Evolutionary conservation across 2,888 invertebrate genomes (phyloP), one percentile per base, ranked within the genome.

Genomic region (Agrenia bidenticulata): DNA sequence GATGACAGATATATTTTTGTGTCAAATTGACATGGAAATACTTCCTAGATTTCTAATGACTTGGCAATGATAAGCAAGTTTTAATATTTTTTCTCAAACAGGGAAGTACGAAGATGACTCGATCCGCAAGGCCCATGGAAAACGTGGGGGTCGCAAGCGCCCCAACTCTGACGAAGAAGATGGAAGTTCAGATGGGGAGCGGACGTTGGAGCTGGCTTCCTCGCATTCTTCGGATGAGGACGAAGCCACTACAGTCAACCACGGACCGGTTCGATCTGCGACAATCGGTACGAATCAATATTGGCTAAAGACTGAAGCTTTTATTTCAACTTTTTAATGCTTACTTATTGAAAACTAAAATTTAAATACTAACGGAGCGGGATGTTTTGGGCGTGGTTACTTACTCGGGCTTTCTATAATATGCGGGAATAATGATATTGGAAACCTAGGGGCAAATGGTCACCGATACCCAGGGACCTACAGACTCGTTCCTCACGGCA

Each of bases 201-300:
- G 91, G 42, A 90, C 90, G 77, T 83, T 96, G 67, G 95, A 95
- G 77, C 84, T 96, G 57, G 95, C 95, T 15, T 95, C 95, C 56
- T 94, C 94, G 79, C 96, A 96, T 82, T 94, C 94, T 11, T 94
- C 94, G 55, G 96, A 96, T 78, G 95, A 96, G 73, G 87, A 87
- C 61, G 84, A 85, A 70, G 82, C 83, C 5, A 70, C 69, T 27
- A 59, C 66, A 49, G 66, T 63, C 49, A 65, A 60, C 56, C 67
- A 61, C 21, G 67, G 66, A 15, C 62, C 72, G 53, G 27, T 67
- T 4, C 61, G 67, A 42, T 63, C 60, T 45, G 74, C 72, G 4
- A 75, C 73, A 26, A 51, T 75, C 49, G 75, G 75, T 75, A 69
- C 64, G 70, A 61, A 15, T n/a, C 59, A 53, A 23, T n/a, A n/a